These are phyloP conservation scores for Drosophila paulistorum DNA, from an alignment of 1,140 invertebrate species.

Conservation along the genomic window DNA sequence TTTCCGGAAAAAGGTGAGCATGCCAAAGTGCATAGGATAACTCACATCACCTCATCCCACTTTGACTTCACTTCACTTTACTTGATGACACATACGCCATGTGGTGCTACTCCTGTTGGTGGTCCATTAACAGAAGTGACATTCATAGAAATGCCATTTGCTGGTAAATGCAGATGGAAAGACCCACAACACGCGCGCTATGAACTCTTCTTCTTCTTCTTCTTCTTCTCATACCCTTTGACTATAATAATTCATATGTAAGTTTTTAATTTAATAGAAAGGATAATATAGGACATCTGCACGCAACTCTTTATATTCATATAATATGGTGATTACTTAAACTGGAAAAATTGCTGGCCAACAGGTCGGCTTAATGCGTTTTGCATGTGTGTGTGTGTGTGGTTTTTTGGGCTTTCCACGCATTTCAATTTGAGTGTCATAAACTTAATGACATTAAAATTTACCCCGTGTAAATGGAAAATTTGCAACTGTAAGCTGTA, in stretches of 20 bases:
- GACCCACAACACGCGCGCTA: neutral
- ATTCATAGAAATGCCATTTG: constrained; percentile 54
- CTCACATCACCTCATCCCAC: neutral
- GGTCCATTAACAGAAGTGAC: constrained; percentile 33
- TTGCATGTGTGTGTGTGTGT: too few species aligned
- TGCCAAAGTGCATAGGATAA: constrained; percentile 10
- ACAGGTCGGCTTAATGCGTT: constrained; percentile 41
- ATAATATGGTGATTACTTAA: constrained; percentile 46
- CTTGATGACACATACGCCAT: constrained; percentile 44
- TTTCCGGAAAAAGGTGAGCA: neutral
- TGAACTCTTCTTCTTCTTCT: neutral
- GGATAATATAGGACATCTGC: constrained; percentile 34
- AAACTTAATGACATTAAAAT: constrained; percentile 50
- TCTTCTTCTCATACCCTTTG: constrained; percentile 20
- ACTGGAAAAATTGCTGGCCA: constrained; percentile 40
- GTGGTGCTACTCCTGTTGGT: constrained; percentile 45
- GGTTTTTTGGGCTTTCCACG: constrained; percentile 12
- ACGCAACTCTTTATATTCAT: constrained; percentile 21
- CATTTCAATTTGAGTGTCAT: constrained; percentile 40
- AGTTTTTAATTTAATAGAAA: constrained; percentile 55
- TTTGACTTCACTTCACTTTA: constrained; percentile 1
- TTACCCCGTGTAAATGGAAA: neutral
- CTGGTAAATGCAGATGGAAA: constrained; percentile 39
- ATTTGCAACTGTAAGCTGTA: neutral
- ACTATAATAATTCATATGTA: constrained; percentile 29